A percentile compares a stretch with the other conserved stretches of the same genome.
phyloP scores from a whole-genome alignment of 2,113 vertebrate species.

The Lucifuga dentata region DNA sequence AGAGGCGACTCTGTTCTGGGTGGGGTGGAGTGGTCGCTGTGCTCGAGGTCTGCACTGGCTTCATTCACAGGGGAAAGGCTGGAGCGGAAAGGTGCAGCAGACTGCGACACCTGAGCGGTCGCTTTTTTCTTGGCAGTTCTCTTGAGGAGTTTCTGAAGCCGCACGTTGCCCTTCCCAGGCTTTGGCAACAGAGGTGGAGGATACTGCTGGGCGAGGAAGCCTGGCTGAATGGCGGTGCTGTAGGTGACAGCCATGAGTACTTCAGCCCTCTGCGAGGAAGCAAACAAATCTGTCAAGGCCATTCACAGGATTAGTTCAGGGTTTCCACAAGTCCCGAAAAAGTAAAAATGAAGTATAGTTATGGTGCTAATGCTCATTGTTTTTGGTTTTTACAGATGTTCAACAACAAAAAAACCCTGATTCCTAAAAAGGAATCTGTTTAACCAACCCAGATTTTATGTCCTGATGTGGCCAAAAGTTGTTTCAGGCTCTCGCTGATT shows the following conservation, averaged over 20 bases:
- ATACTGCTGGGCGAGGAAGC: slow-evolving; percentile 78
- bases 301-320: too few species aligned
- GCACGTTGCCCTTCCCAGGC: slow-evolving; percentile 89
- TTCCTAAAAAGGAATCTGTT: too few species aligned
- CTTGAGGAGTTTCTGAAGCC: slow-evolving; percentile 90
- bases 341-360: too few species aligned
- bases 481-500: too few species aligned
- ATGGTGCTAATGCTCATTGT: too few species aligned
- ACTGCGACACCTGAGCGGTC: slow-evolving; percentile 59
- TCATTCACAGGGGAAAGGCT: slow-evolving; percentile 94
- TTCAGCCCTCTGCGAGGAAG: slow-evolving; percentile 75
- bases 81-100: slow-evolving; percentile 81
- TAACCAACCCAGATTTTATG: too few species aligned
- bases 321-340: too few species aligned
- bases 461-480: too few species aligned
- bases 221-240: slow-evolving; percentile 53
- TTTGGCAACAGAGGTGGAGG: slow-evolving; percentile 91
- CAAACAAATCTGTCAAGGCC: too few species aligned
- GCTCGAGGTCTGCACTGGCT: slow-evolving; percentile 89
- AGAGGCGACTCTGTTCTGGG: slow-evolving; percentile 60
- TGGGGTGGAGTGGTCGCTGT: slow-evolving; percentile 75
- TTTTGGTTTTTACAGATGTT: too few species aligned
- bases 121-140: slow-evolving; percentile 86
- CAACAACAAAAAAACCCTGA: too few species aligned
- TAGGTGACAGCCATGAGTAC: slow-evolving; percentile 86